These are phyloP conservation scores for Periophthalmus modestus DNA, from an alignment of 2,113 vertebrate species.

Conservation along the genomic window DNA sequence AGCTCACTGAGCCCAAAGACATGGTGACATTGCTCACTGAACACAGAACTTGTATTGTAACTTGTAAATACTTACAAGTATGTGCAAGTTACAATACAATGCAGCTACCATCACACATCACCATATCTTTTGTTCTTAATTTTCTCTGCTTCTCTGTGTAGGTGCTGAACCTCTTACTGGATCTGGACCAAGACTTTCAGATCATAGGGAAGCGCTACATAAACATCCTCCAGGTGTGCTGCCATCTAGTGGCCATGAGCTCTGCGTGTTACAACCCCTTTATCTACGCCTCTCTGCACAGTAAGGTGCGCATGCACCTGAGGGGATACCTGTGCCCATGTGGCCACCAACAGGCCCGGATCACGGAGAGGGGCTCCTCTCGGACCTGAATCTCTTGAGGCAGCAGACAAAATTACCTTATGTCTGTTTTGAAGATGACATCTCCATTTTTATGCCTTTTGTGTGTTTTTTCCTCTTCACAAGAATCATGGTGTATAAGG, in stretches of 20 bases:
- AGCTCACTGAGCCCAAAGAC: neutral
- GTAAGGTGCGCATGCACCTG: conserved; percentile 77
- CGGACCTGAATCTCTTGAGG: conserved; percentile 35
- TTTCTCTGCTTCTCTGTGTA: conserved; percentile 36
- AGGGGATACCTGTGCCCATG: conserved; percentile 68
- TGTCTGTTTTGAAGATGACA: neutral
- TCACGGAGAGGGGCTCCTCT: conserved; percentile 16
- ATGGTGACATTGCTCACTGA: neutral
- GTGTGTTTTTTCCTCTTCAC: conserved; percentile 5
- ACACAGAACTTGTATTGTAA: neutral
- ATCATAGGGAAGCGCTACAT: conserved; percentile 78
- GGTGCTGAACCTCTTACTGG: conserved; percentile 79
- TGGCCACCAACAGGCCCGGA: conserved; percentile 7
- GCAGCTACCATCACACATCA: too few relatives aligned
- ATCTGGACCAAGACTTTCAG: conserved; percentile 77
- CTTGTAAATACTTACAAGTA: neutral
- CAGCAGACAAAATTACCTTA: neutral
- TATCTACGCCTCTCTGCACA: conserved; percentile 83
- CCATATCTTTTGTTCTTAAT: neutral
- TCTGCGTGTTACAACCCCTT: conserved; percentile 84
- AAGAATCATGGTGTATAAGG: conserved; percentile 11
- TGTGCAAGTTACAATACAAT: neutral
- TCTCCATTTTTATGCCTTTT: conserved; percentile 4
- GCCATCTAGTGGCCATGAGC: conserved; percentile 81
- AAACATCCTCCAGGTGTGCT: conserved; percentile 78